These are phyloP conservation scores for Plectrocnemia conspersa DNA, from an alignment of 1,140 invertebrate species.

Conservation along the genomic window DNA sequence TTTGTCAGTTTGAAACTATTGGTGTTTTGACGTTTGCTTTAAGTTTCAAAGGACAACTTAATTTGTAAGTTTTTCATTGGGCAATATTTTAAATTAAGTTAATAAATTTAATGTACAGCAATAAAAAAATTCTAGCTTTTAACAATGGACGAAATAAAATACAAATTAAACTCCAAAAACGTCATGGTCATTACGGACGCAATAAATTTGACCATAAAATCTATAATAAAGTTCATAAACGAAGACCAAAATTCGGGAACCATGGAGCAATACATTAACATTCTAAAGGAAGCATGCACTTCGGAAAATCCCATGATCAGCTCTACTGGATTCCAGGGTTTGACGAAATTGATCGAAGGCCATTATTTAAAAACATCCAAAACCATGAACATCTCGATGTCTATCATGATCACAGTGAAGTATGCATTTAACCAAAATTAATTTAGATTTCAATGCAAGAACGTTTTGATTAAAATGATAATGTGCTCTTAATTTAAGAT, in stretches of 20 bases:
- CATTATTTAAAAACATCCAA: background rate
- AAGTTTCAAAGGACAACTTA: too few species aligned
- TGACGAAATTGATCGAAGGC: background rate
- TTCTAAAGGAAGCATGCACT: slow-evolving; percentile 1
- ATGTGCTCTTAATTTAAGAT: too few species aligned
- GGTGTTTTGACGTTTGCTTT: too few species aligned
- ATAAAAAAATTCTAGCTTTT: too few species aligned
- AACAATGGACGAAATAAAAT: slow-evolving; percentile 17
- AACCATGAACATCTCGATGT: background rate
- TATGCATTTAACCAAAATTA: background rate
- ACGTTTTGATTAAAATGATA: too few species aligned
- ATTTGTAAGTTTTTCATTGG: too few species aligned
- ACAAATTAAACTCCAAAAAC: slow-evolving; percentile 12
- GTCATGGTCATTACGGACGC: slow-evolving; percentile 6
- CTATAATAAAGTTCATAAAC: background rate
- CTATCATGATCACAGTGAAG: slow-evolving; percentile 1
- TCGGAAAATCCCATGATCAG: background rate
- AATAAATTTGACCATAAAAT: slow-evolving; percentile 9
- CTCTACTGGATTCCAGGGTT: slow-evolving; percentile 1
- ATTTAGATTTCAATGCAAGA: too few species aligned
- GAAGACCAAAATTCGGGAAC: background rate
- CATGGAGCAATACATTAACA: background rate
- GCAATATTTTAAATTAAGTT: too few species aligned
- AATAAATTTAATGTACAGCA: too few species aligned
- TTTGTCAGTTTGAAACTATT: too few species aligned